These are phyloP conservation scores for Saguinus imperator DNA, from an alignment of 2,113 vertebrate species.

Conservation along the genomic window DNA sequence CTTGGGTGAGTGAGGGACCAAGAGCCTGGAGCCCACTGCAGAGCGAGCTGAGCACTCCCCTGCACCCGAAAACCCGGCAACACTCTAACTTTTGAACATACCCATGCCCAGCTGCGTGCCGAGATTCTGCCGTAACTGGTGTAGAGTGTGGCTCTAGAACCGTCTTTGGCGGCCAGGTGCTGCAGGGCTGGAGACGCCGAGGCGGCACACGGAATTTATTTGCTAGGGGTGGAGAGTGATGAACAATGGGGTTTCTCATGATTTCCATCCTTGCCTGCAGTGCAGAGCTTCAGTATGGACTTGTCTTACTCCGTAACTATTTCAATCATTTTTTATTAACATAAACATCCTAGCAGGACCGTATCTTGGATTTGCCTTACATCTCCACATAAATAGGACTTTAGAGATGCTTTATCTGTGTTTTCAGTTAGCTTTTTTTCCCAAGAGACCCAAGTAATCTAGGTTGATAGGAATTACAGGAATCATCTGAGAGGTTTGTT, in stretches of 20 bases:
- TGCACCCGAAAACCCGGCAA: no score
- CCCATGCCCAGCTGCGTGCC: not conserved
- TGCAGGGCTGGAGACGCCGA: not conserved
- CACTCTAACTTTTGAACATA: not conserved
- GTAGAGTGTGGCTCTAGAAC: not conserved
- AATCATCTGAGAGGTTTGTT: not conserved
- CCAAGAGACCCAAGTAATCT: not conserved
- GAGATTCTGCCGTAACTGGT: not conserved
- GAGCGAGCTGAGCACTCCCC: no score
- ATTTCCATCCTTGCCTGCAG: not conserved
- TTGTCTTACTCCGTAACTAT: not conserved
- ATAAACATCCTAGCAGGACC: not conserved
- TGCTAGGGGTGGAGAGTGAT: not conserved
- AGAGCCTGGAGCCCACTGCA: no score
- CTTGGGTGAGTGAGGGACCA: no score
- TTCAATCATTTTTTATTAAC: slow-evolving; percentile 2
- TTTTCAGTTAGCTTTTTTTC: not conserved
- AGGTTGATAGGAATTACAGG: not conserved
- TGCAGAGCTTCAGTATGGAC: not conserved
- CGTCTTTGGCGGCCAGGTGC: not conserved
- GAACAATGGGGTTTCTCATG: not conserved
- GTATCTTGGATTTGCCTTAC: not conserved
- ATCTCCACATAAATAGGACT: not conserved
- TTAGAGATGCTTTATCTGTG: not conserved
- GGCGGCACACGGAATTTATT: not conserved